Percentiles rank a stretch among this genome's conserved stretches.
Conservation (phyloP, 1,140 invertebrate genomes). For the Aethina tumida region DNA sequence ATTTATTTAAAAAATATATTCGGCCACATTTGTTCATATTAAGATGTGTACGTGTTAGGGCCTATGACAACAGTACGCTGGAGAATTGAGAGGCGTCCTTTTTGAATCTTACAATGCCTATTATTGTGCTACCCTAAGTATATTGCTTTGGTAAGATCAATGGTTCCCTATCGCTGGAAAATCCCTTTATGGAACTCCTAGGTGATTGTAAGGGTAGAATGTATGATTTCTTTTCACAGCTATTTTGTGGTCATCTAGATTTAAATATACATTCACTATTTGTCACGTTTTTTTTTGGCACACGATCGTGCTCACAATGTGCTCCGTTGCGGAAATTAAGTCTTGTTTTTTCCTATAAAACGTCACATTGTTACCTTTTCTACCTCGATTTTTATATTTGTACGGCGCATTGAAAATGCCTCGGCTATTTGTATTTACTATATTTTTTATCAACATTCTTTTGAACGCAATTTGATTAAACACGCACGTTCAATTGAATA, state of each 20-base stretch:
- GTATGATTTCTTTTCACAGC: conserved; percentile 15
- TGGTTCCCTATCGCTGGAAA: conserved; percentile 15
- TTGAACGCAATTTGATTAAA: too few species aligned
- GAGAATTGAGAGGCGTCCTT: conserved; percentile 20
- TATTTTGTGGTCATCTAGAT: conserved; percentile 17
- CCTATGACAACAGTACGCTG: conserved; percentile 15
- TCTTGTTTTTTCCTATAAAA: too few species aligned
- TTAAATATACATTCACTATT: conserved; percentile 16
- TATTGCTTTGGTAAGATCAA: conserved; percentile 30
- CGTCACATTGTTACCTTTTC: too few species aligned
- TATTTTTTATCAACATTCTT: too few species aligned
- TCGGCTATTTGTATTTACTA: too few species aligned
- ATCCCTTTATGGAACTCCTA: conserved; percentile 13
- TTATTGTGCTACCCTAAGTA: conserved; percentile 29
- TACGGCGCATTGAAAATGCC: too few species aligned
- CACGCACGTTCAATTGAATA: too few species aligned
- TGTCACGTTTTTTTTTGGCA: too few species aligned
- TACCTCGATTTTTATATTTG: too few species aligned
- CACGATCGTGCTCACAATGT: too few species aligned
- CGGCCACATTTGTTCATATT: conserved; percentile 17
- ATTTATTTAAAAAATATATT: too few species aligned
- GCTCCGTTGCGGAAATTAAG: too few species aligned
- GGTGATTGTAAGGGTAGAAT: conserved; percentile 12
- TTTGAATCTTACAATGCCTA: conserved; percentile 26
- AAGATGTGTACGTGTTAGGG: conserved; percentile 16